Evolutionary conservation across 1,140 invertebrate genomes (phyloP).

Genomic region (Melipona quadrifasciata): DNA sequence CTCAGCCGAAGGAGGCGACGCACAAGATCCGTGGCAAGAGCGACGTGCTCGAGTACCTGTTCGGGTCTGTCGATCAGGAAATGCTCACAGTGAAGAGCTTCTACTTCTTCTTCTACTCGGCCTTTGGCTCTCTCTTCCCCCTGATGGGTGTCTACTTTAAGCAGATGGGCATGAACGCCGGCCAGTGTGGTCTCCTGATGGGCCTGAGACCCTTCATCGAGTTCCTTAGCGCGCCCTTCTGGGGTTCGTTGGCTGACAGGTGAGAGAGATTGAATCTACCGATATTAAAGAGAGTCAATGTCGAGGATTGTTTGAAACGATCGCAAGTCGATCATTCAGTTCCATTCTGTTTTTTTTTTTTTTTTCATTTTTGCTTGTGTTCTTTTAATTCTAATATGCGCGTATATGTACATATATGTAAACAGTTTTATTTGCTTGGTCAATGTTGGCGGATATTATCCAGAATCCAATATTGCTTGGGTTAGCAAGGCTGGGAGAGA

Average conservation of each 20-base stretch:
- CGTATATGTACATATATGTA: background rate
- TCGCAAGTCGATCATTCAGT: too few relatives aligned
- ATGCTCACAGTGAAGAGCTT: slow-evolving; percentile 97
- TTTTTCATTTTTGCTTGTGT: background rate
- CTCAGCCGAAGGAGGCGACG: slow-evolving; percentile 92
- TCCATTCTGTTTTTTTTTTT: too few relatives aligned
- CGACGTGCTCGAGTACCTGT: slow-evolving; percentile 92
- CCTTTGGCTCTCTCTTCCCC: slow-evolving; percentile 98
- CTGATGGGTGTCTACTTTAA: slow-evolving; percentile 99
- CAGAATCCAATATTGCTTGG: slow-evolving; percentile 18
- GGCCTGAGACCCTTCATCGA: slow-evolving; percentile 98
- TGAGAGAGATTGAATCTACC: slow-evolving; percentile 77
- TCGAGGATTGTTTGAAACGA: too few relatives aligned
- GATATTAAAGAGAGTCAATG: too few relatives aligned
- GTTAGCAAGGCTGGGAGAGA: background rate
- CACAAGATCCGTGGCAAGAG: slow-evolving; percentile 93
- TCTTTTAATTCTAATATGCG: background rate
- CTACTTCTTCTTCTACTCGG: slow-evolving; percentile 99
- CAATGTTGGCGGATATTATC: slow-evolving; percentile 1
- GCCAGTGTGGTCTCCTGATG: slow-evolving; percentile 95
- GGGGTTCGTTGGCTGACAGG: slow-evolving; percentile 97
- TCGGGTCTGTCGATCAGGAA: slow-evolving; percentile 93
- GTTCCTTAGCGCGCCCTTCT: slow-evolving; percentile 98
- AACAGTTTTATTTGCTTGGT: background rate
- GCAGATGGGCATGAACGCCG: slow-evolving; percentile 98